Evolutionary conservation across 2,113 vertebrate genomes (phyloP).

Genomic region (Symphodus melops): DNA sequence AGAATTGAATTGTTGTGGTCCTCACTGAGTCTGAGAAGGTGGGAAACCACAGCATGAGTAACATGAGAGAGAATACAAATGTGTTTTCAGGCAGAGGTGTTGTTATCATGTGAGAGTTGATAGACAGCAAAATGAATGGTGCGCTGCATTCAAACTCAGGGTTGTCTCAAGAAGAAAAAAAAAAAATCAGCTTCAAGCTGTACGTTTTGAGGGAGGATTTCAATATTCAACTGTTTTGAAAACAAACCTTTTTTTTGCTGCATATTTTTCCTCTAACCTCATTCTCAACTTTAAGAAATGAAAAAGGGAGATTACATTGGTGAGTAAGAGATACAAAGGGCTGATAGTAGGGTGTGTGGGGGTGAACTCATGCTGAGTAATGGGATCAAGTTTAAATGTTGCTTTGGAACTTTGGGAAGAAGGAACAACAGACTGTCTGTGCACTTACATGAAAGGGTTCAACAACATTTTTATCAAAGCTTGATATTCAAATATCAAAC

Average conservation of each 20-base stretch:
- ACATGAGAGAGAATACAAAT: constrained; percentile 12
- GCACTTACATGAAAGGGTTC: not conserved
- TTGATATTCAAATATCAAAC: not conserved
- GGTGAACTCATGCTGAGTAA: constrained; percentile 21
- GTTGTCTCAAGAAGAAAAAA: not conserved
- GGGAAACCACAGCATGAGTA: constrained; percentile 22
- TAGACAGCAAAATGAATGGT: constrained; percentile 16
- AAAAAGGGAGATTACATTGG: not conserved
- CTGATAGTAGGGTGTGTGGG: not conserved
- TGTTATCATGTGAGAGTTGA: constrained; percentile 7
- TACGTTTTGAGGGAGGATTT: not conserved
- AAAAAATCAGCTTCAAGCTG: not conserved
- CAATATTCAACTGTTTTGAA: not conserved
- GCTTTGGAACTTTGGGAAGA: constrained; percentile 5
- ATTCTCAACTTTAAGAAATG: not conserved
- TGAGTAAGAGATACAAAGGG: not conserved
- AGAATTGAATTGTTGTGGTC: constrained; percentile 20
- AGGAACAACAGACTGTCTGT: not conserved
- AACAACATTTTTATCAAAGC: not conserved
- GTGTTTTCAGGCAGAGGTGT: constrained; percentile 4
- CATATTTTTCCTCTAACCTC: not conserved
- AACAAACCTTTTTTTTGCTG: not conserved
- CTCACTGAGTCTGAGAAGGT: constrained; percentile 14
- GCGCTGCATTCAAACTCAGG: not conserved
- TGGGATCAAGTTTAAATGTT: constrained; percentile 2